These are phyloP conservation scores for Umimayanthus kanabou DNA, from an alignment of 92 coral and sea anemone species.

Conservation along the genomic window DNA sequence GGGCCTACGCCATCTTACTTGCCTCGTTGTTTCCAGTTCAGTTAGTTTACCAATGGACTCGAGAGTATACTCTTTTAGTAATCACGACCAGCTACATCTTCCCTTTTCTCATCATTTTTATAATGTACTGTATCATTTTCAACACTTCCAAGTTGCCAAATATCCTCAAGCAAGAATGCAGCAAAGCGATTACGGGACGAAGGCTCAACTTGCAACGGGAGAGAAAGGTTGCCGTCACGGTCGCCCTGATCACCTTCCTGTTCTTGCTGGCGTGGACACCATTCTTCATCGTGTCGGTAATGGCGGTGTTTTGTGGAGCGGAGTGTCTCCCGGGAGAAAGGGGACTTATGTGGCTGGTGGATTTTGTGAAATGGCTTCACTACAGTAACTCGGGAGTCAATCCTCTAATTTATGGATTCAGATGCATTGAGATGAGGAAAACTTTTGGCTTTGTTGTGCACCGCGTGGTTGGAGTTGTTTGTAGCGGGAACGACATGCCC, in stretches of 20 bases:
- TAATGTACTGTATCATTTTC: constrained; percentile 59
- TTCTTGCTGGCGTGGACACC: constrained; percentile 75
- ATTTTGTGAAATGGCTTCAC: constrained; percentile 83
- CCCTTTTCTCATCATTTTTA: constrained; percentile 49
- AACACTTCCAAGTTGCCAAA: constrained; percentile 56
- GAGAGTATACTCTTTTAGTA: constrained; percentile 46
- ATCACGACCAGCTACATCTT: constrained; percentile 56
- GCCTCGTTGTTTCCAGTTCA: constrained; percentile 52
- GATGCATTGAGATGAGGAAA: constrained; percentile 71
- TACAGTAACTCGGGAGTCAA: constrained; percentile 80
- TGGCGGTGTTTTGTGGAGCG: constrained; percentile 57
- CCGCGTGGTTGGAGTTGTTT: neutral
- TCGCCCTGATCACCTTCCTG: constrained; percentile 60
- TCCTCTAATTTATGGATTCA: constrained; percentile 71
- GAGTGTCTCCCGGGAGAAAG: constrained; percentile 15
- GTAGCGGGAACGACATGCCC: neutral
- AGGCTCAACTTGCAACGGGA: constrained; percentile 49
- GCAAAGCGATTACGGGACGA: constrained; percentile 10
- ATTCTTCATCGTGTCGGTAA: constrained; percentile 64
- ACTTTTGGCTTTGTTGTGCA: constrained; percentile 46
- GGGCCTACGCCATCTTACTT: constrained; percentile 53
- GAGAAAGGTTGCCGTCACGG: constrained; percentile 67
- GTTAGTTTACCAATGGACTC: neutral
- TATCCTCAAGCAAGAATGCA: constrained; percentile 42
- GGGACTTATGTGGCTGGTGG: constrained; percentile 43